These are phyloP conservation scores for Dipodomys stephensi DNA, from an alignment of 2,113 vertebrate genomes.

Conservation along the genomic window DNA sequence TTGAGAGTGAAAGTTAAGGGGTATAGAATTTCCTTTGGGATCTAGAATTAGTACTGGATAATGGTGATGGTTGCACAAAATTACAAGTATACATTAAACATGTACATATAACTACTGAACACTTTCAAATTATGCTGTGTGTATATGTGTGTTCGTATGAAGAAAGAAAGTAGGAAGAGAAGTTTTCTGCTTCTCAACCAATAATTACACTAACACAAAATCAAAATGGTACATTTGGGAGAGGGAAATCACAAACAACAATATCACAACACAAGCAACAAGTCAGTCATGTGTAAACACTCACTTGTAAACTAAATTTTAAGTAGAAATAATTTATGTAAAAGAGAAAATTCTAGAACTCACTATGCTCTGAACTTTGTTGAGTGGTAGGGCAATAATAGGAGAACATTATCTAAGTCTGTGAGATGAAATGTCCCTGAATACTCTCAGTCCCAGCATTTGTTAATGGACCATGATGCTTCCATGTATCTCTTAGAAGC, in stretches of 20 bases:
- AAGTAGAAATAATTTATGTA: neutral
- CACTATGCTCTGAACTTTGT: neutral
- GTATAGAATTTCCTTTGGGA: too few species aligned
- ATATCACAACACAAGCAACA: neutral
- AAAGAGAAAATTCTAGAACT: neutral
- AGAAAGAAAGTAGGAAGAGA: neutral
- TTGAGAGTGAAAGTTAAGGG: neutral
- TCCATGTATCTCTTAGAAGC: neutral
- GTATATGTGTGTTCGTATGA: neutral
- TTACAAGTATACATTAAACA: neutral
- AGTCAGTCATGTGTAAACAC: neutral
- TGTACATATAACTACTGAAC: neutral
- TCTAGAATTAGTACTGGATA: too few species aligned
- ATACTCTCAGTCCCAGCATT: neutral
- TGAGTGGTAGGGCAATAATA: neutral
- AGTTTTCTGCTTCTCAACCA: neutral
- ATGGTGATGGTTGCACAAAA: neutral
- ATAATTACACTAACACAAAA: neutral
- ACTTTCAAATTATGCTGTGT: neutral
- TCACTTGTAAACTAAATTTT: conserved; percentile 11
- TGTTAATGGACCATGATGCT: neutral
- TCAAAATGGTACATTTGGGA: neutral
- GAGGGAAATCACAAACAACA: neutral
- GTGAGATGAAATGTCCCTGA: neutral
- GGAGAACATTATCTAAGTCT: neutral